Evolutionary conservation across 2,888 invertebrate genomes (phyloP), one percentile per base, ranked within the genome.

Genomic region (Melieria omissa): DNA sequence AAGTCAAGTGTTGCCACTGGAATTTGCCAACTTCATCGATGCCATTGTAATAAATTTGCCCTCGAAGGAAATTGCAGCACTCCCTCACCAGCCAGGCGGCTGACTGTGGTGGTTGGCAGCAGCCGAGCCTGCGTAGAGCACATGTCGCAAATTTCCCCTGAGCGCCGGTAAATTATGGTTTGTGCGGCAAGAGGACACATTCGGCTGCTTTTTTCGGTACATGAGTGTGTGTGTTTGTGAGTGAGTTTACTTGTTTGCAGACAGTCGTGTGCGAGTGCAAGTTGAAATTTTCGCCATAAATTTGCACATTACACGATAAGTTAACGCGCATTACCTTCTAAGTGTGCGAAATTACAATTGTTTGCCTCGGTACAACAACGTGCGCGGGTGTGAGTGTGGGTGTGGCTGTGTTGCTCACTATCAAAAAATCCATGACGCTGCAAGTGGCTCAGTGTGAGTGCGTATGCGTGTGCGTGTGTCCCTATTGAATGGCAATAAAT

Each of bases 241-340:
- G 14, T 63, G 16, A 1, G 54, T 52, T n/a, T 58, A 4, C n/a
- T 4, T 61, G 49, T 42, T 5, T 61, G 49, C 61, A 9, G 12
- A 16, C n/a, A n/a, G 29, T 41, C 47, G 8, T 12, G 12, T 9
- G 47, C 42, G 52, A 42, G 16, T 67, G n/a, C 7, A 47, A 12
- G 47, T 49, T 46, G 42, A 70, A 68, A 57, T 70, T 72, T 49
- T 14, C 71, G 71, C 78, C 78, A 82, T 81, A 82, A 82, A 82
- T 82, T 81, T 81, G 72, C 80, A 80, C 80, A 82, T 81, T 81
- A 82, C 81, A 80, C 78, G 77, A 80, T 80, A 81, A 81, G 78
- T 81, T 81, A 80, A 79, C 81, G 80, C 77, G 80, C 81, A 81
- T 82, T 81, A 82, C 82, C 75, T 76, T 76, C 82, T 81, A 81